These are phyloP conservation scores for Conus betulinus DNA, from an alignment of 1,140 invertebrate species.

Conservation along the genomic window DNA sequence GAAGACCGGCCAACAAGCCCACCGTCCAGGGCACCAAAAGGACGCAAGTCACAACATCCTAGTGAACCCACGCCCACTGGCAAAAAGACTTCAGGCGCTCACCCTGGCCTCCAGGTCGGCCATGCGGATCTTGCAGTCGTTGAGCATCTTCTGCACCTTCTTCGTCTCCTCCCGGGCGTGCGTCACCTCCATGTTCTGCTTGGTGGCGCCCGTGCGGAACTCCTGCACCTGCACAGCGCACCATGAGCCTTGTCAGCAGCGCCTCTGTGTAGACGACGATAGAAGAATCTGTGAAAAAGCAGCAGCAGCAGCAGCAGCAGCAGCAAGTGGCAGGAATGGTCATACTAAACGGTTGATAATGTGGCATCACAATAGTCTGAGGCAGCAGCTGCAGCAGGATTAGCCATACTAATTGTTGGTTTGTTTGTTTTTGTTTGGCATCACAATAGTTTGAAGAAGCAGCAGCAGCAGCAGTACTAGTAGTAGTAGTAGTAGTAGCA, in stretches of 20 bases:
- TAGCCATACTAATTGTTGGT: too few species aligned
- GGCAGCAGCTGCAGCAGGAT: too few species aligned
- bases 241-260: too few species aligned
- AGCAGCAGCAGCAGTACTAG: too few species aligned
- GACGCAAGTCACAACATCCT: background rate
- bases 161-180: conserved; percentile 77
- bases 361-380: background rate
- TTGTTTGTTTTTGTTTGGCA: too few species aligned
- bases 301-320: background rate
- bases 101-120: conserved; percentile 77
- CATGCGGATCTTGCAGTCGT: conserved; percentile 74
- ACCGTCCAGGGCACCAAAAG: too few species aligned
- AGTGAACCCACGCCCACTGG: too few species aligned
- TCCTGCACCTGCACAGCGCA: conserved; percentile 75
- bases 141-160: conserved; percentile 74
- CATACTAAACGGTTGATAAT: too few species aligned
- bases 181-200: conserved; percentile 77
- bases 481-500: too few species aligned
- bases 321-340: background rate
- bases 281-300: background rate
- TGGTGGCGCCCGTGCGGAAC: conserved; percentile 77
- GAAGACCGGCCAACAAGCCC: too few species aligned
- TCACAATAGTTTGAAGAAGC: too few species aligned
- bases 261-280: background rate
- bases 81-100: conserved; percentile 33